These are phyloP conservation scores for Pterocles burchelli DNA, from an alignment of 2,113 vertebrate species.

Conservation along the genomic window DNA sequence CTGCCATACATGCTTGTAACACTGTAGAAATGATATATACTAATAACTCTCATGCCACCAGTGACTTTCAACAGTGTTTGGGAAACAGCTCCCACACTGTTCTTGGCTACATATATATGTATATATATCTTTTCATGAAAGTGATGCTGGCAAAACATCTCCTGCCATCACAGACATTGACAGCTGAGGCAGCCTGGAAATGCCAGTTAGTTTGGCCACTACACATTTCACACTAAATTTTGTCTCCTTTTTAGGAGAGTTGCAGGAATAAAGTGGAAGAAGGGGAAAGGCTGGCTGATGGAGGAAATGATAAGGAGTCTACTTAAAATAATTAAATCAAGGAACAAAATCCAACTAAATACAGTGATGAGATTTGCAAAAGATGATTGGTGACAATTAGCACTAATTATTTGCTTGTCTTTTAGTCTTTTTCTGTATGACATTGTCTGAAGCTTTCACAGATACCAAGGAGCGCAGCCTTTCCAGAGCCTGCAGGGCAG, in stretches of 20 bases:
- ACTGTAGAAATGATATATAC: not conserved
- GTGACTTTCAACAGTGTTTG: not conserved
- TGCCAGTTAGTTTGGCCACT: not conserved
- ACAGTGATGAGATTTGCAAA: not conserved
- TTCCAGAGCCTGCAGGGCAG: not conserved
- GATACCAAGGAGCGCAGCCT: not conserved
- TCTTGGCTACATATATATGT: not conserved
- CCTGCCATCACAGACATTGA: conserved; percentile 1
- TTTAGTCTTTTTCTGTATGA: not conserved
- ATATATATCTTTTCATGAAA: not conserved
- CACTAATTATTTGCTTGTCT: not conserved
- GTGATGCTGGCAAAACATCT: not conserved
- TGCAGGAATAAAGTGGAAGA: not conserved
- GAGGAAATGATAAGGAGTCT: not conserved
- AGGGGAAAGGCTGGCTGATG: not conserved
- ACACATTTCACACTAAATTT: not conserved
- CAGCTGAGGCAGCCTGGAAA: conserved; percentile 11
- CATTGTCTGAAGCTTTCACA: not conserved
- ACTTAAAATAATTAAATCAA: not conserved
- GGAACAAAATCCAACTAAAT: not conserved
- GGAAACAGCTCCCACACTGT: conserved; percentile 35
- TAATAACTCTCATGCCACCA: not conserved
- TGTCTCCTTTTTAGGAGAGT: not conserved
- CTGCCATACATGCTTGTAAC: not conserved
- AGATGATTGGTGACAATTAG: not conserved